These are phyloP conservation scores for Trachelus tabidus DNA, from an alignment of 2,888 invertebrate species.

Conservation along the genomic window DNA sequence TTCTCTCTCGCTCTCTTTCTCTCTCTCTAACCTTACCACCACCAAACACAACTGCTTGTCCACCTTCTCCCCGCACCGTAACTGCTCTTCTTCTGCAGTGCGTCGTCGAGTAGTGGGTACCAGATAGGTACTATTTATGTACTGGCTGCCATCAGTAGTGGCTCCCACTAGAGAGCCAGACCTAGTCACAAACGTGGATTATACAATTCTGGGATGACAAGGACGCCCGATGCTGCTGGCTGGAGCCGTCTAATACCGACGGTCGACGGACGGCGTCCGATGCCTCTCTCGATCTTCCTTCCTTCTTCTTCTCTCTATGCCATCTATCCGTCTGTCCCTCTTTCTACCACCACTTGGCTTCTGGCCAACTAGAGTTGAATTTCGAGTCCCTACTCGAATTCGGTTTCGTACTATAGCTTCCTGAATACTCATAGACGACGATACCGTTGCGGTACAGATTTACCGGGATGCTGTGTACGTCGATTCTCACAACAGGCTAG, in stretches of 20 bases:
- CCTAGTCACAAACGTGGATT: conserved; percentile 27
- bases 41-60: neutral
- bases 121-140: neutral
- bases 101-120: neutral
- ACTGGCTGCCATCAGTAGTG: neutral
- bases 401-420: conserved; percentile 25
- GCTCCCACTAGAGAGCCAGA: neutral
- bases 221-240: conserved; percentile 24
- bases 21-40: neutral
- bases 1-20: neutral
- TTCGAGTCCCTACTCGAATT: conserved; percentile 38
- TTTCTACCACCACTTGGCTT: conserved; percentile 7
- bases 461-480: too few relatives aligned
- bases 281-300: neutral
- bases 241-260: conserved; percentile 29
- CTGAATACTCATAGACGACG: conserved; percentile 17
- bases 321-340: conserved; percentile 9
- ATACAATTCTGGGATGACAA: conserved; percentile 31
- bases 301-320: conserved; percentile 4
- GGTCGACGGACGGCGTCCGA: conserved; percentile 1
- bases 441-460: conserved; percentile 24
- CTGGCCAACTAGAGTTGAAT: conserved; percentile 35
- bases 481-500: too few relatives aligned
- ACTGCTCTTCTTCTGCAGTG: conserved; percentile 10
- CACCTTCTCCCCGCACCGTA: conserved; percentile 6